These are phyloP conservation scores for Oceanodroma tethys DNA, from an alignment of 2,113 vertebrate species.

Conservation along the genomic window DNA sequence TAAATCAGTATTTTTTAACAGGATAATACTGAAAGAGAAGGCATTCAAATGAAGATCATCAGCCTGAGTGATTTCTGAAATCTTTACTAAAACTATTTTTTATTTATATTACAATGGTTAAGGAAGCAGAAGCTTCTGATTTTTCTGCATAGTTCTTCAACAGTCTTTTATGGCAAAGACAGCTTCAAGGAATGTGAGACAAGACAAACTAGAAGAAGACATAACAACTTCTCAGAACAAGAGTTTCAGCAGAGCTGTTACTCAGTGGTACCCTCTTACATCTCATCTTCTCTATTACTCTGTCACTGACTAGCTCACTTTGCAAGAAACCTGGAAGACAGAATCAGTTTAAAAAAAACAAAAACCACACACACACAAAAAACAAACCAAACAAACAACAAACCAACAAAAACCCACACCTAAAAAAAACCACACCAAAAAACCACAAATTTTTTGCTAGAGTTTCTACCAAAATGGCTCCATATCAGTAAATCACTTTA, in stretches of 20 bases:
- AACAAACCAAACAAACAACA: no score
- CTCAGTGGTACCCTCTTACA: background rate
- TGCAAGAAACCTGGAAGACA: background rate
- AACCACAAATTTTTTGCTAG: fast-evolving
- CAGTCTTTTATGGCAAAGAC: background rate
- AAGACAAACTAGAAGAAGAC: background rate
- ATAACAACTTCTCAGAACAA: background rate
- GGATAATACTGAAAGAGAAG: background rate
- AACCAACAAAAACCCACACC: no score
- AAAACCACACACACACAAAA: no score
- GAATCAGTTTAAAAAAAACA: background rate
- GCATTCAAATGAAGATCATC: background rate
- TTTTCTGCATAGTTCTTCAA: background rate
- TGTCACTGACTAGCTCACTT: background rate
- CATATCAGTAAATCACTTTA: background rate
- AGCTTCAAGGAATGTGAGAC: background rate
- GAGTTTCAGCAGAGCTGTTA: background rate
- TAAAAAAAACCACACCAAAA: no score
- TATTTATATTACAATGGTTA: background rate
- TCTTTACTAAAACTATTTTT: background rate
- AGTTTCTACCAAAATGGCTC: background rate
- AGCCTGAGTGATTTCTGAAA: background rate
- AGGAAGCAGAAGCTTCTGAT: background rate
- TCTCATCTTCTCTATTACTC: background rate
- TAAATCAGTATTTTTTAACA: background rate